Base-by-base conservation (phyloP, 2,113 vertebrate genomes). In the Pao palembangensis region DNA sequence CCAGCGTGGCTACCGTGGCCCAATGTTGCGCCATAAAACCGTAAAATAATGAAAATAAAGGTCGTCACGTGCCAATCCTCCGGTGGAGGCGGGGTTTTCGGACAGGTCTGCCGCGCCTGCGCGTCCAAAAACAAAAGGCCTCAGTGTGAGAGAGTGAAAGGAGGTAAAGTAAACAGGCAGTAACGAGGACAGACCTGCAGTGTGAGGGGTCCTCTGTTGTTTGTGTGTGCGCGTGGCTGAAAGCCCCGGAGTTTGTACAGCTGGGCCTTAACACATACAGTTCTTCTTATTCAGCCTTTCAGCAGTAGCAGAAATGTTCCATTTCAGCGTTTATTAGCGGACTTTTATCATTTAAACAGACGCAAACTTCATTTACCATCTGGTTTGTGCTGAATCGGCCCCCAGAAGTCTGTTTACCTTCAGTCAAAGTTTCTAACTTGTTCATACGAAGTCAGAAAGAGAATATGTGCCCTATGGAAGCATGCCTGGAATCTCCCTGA, bases 81-180 rank as follows among this genome's bases (percentile, higher is more conserved):
- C 17, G 15, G 44, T 5, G 15, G 44, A n/a, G 44, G 11, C 2
- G 34, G 34, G 17, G 16, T 16, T n/a, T 47, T 2, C 12, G 44
- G 44, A 16, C 44, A n/a, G 44, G 44, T 76, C 53, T 58, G 64
- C 25, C 48, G 57, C 63, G 42, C 51, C 13, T 8, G 14, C 14
- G 44, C 44, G 65, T 63, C 13, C 46, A 62, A 73, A 88, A 28
- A 93, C 91, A 94, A 93, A 93, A 91, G 90, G 84, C 91, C 91
- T 89, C 88, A 94, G 91, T 93, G 89, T 94, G 90, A 88, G 89
- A 84, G 84, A 89, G 82, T 89, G 90, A 91, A 88, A 93, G 91
- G 93, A 93, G 91, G 93, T 93, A 94, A 92, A 93, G 91, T 93
- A 94, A 94, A 93, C 91, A 94, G 91, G 90, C 87, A 87, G 83